These are phyloP conservation scores for Tenebrio molitor DNA, from an alignment of 1,140 invertebrate species.

Conservation along the genomic window DNA sequence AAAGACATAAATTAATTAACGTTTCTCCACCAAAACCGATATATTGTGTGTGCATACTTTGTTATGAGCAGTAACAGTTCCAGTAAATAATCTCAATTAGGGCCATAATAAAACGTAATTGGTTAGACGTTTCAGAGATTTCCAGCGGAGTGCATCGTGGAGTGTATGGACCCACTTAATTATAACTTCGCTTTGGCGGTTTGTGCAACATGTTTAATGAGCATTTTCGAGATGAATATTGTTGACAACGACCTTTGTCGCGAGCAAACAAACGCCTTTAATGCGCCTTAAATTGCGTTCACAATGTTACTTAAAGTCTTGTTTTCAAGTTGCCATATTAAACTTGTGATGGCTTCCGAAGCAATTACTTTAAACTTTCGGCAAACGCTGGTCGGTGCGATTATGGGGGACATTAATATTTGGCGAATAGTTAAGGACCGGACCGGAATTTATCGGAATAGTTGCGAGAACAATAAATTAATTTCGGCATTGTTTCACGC, in stretches of 20 bases:
- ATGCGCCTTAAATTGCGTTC: conserved; percentile 28
- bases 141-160: conserved; percentile 11
- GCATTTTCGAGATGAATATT: conserved; percentile 30
- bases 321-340: conserved; percentile 40
- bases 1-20: conserved; percentile 34
- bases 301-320: conserved; percentile 36
- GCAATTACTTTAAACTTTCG: conserved; percentile 34
- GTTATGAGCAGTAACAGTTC: not conserved
- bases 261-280: conserved; percentile 35
- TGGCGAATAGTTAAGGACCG: conserved; percentile 19
- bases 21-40: conserved; percentile 2
- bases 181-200: conserved; percentile 11
- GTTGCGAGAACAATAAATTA: conserved; percentile 24
- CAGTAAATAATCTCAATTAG: conserved; percentile 29
- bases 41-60: not conserved
- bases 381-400: conserved; percentile 10
- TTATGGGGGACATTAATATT: conserved; percentile 37
- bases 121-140: conserved; percentile 20
- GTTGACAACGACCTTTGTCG: conserved; percentile 30
- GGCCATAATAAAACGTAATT: conserved; percentile 28
- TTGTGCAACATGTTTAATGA: conserved; percentile 39
- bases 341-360: conserved; percentile 26
- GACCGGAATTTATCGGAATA: conserved; percentile 31
- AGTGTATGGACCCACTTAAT: conserved; percentile 31
- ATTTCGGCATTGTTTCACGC: conserved; percentile 17